Conservation (phyloP, 2,113 vertebrate species). For the Echinops telfairi region DNA sequence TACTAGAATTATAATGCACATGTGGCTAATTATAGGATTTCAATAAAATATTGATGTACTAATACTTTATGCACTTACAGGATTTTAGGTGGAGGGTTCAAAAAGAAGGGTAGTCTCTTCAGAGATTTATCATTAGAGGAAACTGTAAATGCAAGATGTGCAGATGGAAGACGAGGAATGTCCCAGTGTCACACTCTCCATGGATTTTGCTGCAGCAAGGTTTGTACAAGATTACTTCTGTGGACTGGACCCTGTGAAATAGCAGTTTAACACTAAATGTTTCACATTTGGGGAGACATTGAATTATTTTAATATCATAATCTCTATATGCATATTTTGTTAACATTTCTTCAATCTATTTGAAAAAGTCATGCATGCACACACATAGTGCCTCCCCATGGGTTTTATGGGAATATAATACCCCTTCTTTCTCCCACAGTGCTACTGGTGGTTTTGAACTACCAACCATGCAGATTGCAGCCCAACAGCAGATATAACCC, state of each 20-base stretch:
- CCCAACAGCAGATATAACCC: too few relatives aligned
- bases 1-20: slow-evolving; percentile 82
- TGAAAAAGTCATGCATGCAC: background rate
- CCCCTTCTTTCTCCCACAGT: too few relatives aligned
- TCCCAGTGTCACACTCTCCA: fast-evolving
- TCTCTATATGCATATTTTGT: background rate
- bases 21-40: slow-evolving; percentile 86
- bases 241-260: background rate
- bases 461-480: too few relatives aligned
- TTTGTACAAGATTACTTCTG: background rate
- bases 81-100: slow-evolving; percentile 61
- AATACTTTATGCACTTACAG: slow-evolving; percentile 78
- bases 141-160: background rate
- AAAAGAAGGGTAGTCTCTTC: slow-evolving; percentile 7
- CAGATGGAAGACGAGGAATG: background rate
- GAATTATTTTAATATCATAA: background rate
- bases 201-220: background rate
- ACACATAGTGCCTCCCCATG: too few relatives aligned
- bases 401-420: too few relatives aligned
- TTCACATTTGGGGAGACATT: background rate
- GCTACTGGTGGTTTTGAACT: too few relatives aligned
- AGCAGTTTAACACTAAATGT: background rate
- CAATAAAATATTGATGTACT: slow-evolving; percentile 87
- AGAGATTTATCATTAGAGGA: slow-evolving; percentile 10
- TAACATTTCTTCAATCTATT: slow-evolving; percentile 27